Percentiles rank a stretch among this genome's conserved stretches.
Conservation (phyloP, 2,113 vertebrate genomes). For the Cinclus cinclus region DNA sequence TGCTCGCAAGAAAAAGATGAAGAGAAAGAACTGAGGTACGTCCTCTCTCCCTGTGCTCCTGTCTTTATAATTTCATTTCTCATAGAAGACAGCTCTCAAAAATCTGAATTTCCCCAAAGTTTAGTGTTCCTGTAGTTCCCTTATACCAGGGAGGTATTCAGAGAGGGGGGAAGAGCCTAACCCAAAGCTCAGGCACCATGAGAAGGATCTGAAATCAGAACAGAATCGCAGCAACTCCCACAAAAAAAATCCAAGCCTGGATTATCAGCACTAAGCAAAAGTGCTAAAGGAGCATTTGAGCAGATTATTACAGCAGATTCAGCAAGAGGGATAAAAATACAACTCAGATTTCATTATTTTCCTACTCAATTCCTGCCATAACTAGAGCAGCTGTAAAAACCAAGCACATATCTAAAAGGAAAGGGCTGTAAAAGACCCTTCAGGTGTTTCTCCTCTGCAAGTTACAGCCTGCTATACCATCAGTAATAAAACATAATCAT, state of each 20-base stretch:
- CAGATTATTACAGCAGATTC: not conserved
- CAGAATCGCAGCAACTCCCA: not conserved
- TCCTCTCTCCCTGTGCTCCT: not conserved
- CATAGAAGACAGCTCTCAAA: not conserved
- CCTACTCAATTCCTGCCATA: not conserved
- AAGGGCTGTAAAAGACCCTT: not conserved
- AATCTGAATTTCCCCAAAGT: not conserved
- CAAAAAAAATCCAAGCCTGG: not conserved
- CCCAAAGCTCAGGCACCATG: not conserved
- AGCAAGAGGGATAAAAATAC: not conserved
- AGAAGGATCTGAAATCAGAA: not conserved
- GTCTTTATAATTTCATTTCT: not conserved
- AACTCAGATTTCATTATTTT: not conserved
- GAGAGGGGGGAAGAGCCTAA: fast-evolving
- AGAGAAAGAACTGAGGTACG: not conserved
- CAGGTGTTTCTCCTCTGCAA: not conserved
- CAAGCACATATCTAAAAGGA: not conserved
- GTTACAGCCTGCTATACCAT: not conserved
- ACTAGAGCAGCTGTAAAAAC: not conserved
- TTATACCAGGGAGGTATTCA: not conserved
- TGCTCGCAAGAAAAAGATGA: not conserved
- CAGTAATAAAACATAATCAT: not conserved
- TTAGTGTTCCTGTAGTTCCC: not conserved
- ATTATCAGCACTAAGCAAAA: not conserved
- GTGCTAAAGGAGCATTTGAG: not conserved